Evolutionary conservation across 2,888 invertebrate genomes (phyloP), one percentile per base, ranked within the genome.

Genomic region (Alloplasta piceator): DNA sequence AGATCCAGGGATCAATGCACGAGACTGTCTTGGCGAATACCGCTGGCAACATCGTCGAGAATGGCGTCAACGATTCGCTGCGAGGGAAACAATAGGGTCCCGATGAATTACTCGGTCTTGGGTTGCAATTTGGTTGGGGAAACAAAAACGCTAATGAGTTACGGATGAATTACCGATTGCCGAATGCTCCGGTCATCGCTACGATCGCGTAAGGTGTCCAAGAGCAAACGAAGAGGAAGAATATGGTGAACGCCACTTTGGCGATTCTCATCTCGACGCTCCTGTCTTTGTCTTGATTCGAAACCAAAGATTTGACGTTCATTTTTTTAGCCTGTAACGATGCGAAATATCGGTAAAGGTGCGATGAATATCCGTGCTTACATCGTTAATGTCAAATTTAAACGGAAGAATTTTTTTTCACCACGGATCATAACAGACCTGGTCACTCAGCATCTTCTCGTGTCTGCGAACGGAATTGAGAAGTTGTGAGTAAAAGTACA

Each of bases 171-270:
- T 88, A 92, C 92, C 91, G 94, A 91, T 97, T 95, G 16, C 97
- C 97, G 88, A 96, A 97, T 1, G 96, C 96, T 2, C 97, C 97
- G 84, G 96, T 97, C 75, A 97, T 93, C 0, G 98, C 95, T 87
- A 95, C 95, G 0, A 97, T 95, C 0, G 97, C 98, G 89, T 98
- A 98, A 0, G 98, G 98, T 4, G 97, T 97, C 98, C 98, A 98
- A 0, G 98, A 96, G 1, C 96, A 95, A 16, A 98, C 95, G 91
- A 96, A 97, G 3, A 97, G 92, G 91, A 96, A 98, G 88, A 97
- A 96, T 55, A 97, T 96, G 0, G 97, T 96, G 56, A 98, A 96
- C 2, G 97, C 97, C 7, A 98, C 97, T 89, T 97, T 97, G 0
- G 97, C 97, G 88, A 97, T 97, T 86, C 96, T 94, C 85, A 97